These are phyloP conservation scores for Laticauda colubrina DNA, from an alignment of 2,113 vertebrate genomes.

Conservation along the genomic window DNA sequence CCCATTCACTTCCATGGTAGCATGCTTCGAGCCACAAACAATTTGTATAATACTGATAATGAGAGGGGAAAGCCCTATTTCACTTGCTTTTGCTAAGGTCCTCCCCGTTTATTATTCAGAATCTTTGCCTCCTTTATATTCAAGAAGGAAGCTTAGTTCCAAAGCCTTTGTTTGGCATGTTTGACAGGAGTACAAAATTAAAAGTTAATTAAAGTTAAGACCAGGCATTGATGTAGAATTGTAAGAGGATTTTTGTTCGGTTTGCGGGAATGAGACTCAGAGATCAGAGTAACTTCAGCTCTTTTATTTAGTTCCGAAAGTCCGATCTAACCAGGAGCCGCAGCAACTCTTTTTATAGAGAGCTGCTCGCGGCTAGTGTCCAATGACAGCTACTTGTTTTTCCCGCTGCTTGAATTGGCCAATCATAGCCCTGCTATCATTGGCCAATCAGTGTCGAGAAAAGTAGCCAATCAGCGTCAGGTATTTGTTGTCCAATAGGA, in stretches of 20 bases:
- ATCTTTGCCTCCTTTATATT: neutral
- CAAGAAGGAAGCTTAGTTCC: neutral
- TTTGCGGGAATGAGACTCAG: too few species aligned
- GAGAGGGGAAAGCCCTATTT: neutral
- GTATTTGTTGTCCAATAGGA: too few species aligned
- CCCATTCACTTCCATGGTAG: neutral
- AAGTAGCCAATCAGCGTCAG: too few species aligned
- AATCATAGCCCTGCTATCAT: too few species aligned
- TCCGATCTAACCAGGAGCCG: too few species aligned
- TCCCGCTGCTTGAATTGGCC: too few species aligned
- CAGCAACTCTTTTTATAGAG: too few species aligned
- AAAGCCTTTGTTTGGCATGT: neutral
- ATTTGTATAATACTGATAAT: neutral
- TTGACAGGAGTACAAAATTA: slow-evolving; percentile 3
- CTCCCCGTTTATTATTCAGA: neutral
- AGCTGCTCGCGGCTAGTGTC: too few species aligned
- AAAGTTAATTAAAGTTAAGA: slow-evolving; percentile 32
- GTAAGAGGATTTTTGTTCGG: neutral
- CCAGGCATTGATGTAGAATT: neutral
- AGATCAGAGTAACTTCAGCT: too few species aligned
- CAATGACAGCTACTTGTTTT: too few species aligned
- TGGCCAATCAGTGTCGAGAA: too few species aligned
- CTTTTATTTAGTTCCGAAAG: too few species aligned
- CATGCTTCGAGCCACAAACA: neutral
- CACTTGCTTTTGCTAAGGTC: neutral